phyloP scores from a whole-genome alignment of 2,113 vertebrate species.

The Bubo blakistoni region DNA sequence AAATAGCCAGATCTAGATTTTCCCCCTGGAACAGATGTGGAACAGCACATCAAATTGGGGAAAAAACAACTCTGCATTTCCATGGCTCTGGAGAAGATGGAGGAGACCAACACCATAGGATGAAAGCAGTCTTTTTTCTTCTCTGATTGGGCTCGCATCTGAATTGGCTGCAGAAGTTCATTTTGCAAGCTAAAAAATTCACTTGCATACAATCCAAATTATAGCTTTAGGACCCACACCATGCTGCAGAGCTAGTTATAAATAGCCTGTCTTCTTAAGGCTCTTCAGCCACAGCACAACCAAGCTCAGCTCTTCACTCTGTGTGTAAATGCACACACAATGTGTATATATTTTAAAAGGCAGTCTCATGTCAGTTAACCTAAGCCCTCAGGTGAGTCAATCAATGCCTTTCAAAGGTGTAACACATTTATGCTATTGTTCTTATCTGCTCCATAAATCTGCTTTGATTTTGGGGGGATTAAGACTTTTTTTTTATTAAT shows the following conservation, averaged over 20 bases:
- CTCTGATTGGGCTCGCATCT: not conserved
- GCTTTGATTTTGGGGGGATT: not conserved
- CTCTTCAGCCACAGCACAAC: not conserved
- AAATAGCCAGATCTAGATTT: slow-evolving; percentile 92
- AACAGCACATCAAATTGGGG: not conserved
- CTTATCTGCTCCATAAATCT: not conserved
- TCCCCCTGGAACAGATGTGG: slow-evolving; percentile 80
- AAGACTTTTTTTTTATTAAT: not conserved
- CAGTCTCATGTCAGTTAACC: not conserved
- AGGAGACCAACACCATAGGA: not conserved
- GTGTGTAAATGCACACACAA: not conserved
- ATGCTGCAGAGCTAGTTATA: not conserved
- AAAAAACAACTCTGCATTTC: not conserved
- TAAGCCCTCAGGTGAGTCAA: not conserved
- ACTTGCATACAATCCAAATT: not conserved
- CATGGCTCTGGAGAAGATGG: not conserved
- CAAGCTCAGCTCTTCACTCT: not conserved
- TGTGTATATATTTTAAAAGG: not conserved
- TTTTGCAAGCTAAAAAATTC: not conserved
- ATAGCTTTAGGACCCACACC: not conserved
- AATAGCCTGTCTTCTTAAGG: not conserved
- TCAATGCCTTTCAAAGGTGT: not conserved
- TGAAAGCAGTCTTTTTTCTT: not conserved
- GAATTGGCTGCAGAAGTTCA: not conserved
- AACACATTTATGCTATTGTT: not conserved